A percentile compares a stretch with the other conserved stretches of the same genome.
These are phyloP conservation scores for Chloropsis hardwickii DNA, from an alignment of 2,113 vertebrate species.

Conservation along the genomic window DNA sequence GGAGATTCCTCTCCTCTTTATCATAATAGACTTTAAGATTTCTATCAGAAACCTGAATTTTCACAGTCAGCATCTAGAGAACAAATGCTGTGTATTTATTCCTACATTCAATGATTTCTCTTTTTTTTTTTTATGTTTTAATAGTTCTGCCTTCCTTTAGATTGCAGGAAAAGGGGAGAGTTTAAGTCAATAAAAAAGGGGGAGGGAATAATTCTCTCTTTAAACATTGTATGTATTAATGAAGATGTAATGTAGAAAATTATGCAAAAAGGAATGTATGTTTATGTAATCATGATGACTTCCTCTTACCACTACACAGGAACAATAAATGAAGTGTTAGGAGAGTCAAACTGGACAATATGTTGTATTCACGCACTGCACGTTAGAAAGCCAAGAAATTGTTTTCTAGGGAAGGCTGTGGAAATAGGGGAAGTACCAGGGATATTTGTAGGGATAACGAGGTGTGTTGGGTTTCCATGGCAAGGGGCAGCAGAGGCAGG, in stretches of 20 bases:
- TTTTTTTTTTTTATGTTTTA: background rate
- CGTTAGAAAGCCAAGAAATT: background rate
- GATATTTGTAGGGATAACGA: background rate
- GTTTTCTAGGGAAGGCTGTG: background rate
- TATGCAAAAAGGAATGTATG: background rate
- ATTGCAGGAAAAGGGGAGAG: fast-evolving
- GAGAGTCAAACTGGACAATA: background rate
- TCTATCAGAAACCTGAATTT: background rate
- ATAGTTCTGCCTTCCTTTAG: background rate
- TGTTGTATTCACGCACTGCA: background rate
- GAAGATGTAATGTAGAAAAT: background rate
- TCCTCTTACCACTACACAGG: background rate
- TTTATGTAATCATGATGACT: background rate
- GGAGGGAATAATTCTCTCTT: background rate
- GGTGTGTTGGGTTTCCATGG: too few species aligned
- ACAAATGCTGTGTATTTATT: fast-evolving
- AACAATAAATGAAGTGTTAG: background rate
- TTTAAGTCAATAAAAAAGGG: background rate
- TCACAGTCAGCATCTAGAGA: background rate
- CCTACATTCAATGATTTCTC: background rate
- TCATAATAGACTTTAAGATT: background rate
- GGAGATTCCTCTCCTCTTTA: background rate
- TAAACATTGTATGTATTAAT: background rate
- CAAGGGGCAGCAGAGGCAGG: background rate
- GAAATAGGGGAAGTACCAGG: background rate